Evolutionary conservation across 64 coral and sea anemone species (phyloP).

Genomic region (Pocillopora damicornis): DNA sequence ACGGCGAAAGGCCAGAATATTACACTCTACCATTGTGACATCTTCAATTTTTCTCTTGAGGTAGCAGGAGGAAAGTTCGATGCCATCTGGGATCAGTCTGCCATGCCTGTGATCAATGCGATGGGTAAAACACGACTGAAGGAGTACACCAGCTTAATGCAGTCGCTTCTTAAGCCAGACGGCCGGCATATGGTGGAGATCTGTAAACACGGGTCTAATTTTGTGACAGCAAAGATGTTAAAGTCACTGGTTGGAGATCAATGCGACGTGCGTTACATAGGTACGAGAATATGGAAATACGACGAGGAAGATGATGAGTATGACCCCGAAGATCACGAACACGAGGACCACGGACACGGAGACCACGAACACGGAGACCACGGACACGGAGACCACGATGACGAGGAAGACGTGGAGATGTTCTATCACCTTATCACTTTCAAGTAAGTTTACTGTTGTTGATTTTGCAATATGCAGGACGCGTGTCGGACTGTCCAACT

Average conservation of each 20-base stretch:
- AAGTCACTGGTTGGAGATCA: slow-evolving; percentile 27
- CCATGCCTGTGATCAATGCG: slow-evolving; percentile 15
- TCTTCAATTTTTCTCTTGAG: neutral
- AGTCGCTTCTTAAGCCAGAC: slow-evolving; percentile 20
- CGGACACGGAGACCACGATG: slow-evolving; percentile 17
- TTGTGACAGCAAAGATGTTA: slow-evolving; percentile 11
- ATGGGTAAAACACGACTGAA: slow-evolving; percentile 19
- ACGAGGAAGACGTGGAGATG: slow-evolving; percentile 15
- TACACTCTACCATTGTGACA: slow-evolving; percentile 20
- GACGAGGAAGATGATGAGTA: slow-evolving; percentile 8
- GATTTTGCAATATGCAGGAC: too few relatives aligned
- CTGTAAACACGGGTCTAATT: slow-evolving; percentile 27
- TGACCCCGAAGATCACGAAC: neutral
- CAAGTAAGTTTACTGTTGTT: slow-evolving; percentile 7
- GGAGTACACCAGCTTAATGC: slow-evolving; percentile 23
- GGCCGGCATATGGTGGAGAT: slow-evolving; percentile 34
- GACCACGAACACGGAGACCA: slow-evolving; percentile 21
- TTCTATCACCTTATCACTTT: slow-evolving; percentile 35
- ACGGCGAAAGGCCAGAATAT: slow-evolving; percentile 17
- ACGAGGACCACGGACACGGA: neutral
- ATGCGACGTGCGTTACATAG: slow-evolving; percentile 21
- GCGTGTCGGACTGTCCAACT: neutral
- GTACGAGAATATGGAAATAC: slow-evolving; percentile 35
- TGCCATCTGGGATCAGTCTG: slow-evolving; percentile 36
- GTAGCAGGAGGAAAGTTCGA: neutral